Evolutionary conservation across 2,113 vertebrate species (phyloP).

Genomic region (Plectropomus leopardus): DNA sequence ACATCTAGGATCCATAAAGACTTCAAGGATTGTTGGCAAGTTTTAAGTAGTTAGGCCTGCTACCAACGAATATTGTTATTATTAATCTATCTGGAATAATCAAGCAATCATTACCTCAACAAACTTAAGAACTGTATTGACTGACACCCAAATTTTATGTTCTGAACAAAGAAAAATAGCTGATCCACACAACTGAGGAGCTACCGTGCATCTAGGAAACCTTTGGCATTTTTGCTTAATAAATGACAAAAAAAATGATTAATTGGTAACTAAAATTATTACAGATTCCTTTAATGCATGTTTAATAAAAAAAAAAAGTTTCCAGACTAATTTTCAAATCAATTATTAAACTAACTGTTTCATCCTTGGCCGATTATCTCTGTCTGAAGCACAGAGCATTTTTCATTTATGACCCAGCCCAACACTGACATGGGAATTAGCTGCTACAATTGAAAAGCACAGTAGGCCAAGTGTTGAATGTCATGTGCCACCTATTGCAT

Average conservation of each 20-base stretch:
- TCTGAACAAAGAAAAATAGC: not conserved
- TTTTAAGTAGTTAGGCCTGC: not conserved
- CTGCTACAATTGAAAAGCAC: not conserved
- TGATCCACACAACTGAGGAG: not conserved
- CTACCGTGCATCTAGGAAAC: not conserved
- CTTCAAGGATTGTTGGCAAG: not conserved
- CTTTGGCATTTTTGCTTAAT: not conserved
- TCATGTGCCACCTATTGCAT: not conserved
- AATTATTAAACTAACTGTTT: not conserved
- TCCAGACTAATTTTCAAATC: too few species aligned
- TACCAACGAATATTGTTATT: not conserved
- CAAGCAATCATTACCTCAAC: not conserved
- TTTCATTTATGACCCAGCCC: not conserved
- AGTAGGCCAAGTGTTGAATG: not conserved
- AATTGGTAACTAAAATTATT: not conserved
- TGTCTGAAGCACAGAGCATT: not conserved
- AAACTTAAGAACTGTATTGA: not conserved
- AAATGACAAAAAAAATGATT: not conserved
- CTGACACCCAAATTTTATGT: not conserved
- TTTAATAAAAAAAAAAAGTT: too few species aligned
- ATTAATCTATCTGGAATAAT: not conserved
- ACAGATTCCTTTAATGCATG: not conserved
- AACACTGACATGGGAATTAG: constrained; percentile 6
- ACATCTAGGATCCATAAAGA: not conserved
- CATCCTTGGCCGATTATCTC: not conserved